Conservation (phyloP, 2,797 vertebrate species). For the Adrianichthys oophorus region DNA sequence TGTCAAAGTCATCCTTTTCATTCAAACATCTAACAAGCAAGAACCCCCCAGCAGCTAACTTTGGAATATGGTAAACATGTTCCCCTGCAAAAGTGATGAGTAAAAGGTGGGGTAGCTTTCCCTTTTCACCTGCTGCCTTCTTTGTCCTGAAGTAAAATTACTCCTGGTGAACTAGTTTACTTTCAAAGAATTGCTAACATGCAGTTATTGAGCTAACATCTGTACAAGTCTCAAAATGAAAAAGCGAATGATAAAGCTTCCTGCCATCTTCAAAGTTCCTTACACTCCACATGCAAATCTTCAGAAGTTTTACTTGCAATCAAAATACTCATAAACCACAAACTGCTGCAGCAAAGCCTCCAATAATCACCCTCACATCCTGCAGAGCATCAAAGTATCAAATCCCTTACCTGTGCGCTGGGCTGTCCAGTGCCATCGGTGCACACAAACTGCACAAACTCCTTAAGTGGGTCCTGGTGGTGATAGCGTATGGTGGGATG, state of each 20-base stretch:
- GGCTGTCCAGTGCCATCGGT: conserved; percentile 91
- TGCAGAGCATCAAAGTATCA: not conserved
- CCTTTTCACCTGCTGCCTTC: conserved; percentile 19
- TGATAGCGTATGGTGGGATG: conserved; percentile 98
- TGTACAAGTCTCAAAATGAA: conserved; percentile 7
- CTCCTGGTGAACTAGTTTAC: conserved; percentile 12
- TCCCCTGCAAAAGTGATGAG: conserved; percentile 14
- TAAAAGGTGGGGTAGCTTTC: conserved; percentile 30
- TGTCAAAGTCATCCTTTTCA: conserved; percentile 1
- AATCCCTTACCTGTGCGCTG: conserved; percentile 85
- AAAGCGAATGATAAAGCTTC: not conserved
- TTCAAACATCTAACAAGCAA: conserved; percentile 9
- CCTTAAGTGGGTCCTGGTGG: conserved; percentile 97
- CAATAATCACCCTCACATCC: not conserved
- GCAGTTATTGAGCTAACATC: not conserved
- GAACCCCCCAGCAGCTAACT: conserved; percentile 9
- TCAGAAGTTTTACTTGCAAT: too few relatives aligned
- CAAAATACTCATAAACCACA: not conserved
- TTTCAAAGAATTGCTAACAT: conserved; percentile 7
- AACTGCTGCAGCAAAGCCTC: not conserved
- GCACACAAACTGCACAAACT: conserved; percentile 98
- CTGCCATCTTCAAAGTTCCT: conserved; percentile 1
- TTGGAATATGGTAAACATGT: conserved; percentile 1
- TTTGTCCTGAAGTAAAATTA: conserved; percentile 12
- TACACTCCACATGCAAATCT: conserved; percentile 7